These are phyloP conservation scores for Acyrthosiphon pisum DNA, from an alignment of 1,140 invertebrate genomes.

Conservation along the genomic window DNA sequence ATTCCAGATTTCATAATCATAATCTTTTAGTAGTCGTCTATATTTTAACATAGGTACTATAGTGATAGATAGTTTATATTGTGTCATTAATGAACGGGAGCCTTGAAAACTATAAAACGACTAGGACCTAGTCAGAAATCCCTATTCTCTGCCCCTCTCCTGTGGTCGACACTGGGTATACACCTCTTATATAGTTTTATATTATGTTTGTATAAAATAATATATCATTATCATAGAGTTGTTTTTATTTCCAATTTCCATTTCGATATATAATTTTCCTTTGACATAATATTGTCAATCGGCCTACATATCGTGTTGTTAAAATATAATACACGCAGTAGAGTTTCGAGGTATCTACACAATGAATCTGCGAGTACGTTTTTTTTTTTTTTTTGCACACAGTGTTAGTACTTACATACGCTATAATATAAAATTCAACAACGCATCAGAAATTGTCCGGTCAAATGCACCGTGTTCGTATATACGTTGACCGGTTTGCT, in stretches of 20 bases:
- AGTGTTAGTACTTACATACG: not conserved
- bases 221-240: not conserved
- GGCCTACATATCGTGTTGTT: not conserved
- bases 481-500: not conserved
- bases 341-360: not conserved
- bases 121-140: no score
- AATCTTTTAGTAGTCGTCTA: no score
- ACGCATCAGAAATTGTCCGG: not conserved
- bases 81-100: no score
- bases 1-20: no score
- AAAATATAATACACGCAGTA: not conserved
- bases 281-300: not conserved
- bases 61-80: no score
- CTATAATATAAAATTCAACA: not conserved
- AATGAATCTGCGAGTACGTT: not conserved
- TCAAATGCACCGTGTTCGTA: not conserved
- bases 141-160: no score
- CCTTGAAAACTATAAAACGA: no score
- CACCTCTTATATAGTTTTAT: no score
- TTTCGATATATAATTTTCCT: not conserved
- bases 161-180: no score
- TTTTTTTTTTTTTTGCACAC: not conserved
- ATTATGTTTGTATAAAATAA: not conserved
- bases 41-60: no score
- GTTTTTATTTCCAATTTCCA: not conserved